Conservation (phyloP, 1,140 invertebrate genomes). For the Calosoma granatense region DNA sequence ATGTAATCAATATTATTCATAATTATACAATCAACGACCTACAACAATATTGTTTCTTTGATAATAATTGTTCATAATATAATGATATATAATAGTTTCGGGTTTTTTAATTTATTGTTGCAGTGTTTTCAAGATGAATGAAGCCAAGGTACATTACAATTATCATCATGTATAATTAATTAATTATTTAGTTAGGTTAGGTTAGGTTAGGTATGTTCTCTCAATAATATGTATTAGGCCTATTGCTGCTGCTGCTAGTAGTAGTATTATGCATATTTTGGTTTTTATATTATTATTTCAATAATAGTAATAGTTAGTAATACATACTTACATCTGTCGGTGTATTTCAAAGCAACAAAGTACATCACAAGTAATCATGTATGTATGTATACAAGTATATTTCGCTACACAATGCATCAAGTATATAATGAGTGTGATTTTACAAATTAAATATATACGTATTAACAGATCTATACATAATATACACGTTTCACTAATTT, state of each 20-base stretch:
- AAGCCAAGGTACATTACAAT: slow-evolving; percentile 1
- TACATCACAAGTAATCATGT: not conserved
- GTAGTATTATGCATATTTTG: too few relatives aligned
- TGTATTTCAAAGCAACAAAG: not conserved
- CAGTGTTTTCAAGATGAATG: not conserved
- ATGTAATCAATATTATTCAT: slow-evolving; percentile 21
- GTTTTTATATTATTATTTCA: too few relatives aligned
- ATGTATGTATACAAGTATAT: too few relatives aligned
- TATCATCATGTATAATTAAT: slow-evolving; percentile 1
- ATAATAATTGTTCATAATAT: slow-evolving; percentile 8
- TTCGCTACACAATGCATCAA: too few relatives aligned
- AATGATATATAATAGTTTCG: not conserved
- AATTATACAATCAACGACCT: slow-evolving; percentile 29
- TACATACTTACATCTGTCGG: too few relatives aligned
- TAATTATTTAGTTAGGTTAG: slow-evolving; percentile 2
- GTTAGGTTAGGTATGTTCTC: not conserved
- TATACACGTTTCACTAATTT: not conserved
- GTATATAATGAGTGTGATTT: not conserved
- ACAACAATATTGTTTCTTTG: slow-evolving; percentile 28
- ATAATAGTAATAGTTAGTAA: too few relatives aligned
- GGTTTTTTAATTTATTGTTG: not conserved
- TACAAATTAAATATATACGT: slow-evolving; percentile 2
- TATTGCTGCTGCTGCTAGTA: not conserved
- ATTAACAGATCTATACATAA: slow-evolving; percentile 6
- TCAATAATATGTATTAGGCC: not conserved